These are phyloP conservation scores for Pyrocoelia pectoralis DNA, from an alignment of 2,888 invertebrate species.

Conservation along the genomic window DNA sequence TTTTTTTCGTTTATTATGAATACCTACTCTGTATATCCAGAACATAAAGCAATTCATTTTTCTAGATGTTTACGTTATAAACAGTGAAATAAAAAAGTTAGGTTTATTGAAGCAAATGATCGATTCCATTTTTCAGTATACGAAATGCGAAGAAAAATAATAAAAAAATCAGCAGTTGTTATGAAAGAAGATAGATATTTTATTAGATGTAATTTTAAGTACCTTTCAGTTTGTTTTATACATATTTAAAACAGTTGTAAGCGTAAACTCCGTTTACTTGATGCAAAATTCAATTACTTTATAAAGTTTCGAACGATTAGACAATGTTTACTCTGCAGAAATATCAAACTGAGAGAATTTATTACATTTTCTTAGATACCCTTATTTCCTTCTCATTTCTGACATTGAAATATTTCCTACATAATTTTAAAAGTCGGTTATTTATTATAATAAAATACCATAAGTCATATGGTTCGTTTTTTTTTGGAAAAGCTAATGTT, in stretches of 20 bases:
- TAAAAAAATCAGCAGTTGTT: not conserved
- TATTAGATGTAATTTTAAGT: not conserved
- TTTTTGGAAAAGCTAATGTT: conserved; percentile 3
- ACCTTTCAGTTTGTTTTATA: conserved; percentile 1
- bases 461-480: not conserved
- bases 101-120: not conserved
- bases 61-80: not conserved
- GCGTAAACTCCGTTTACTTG: conserved; percentile 14
- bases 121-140: not conserved
- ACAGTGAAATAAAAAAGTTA: not conserved
- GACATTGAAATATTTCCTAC: conserved; percentile 24
- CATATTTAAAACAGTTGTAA: not conserved
- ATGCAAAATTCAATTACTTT: conserved; percentile 26
- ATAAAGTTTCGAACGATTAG: conserved; percentile 15
- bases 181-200: not conserved
- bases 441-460: conserved; percentile 1
- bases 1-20: no score
- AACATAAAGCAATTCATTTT: not conserved
- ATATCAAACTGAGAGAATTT: conserved; percentile 23
- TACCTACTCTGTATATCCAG: no score
- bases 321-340: conserved; percentile 20
- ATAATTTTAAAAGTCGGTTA: conserved; percentile 13
- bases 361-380: conserved; percentile 20
- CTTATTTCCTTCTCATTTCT: conserved; percentile 14
- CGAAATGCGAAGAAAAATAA: not conserved